Evolutionary conservation across 2,113 vertebrate genomes (phyloP).

Genomic region (Perca flavescens): DNA sequence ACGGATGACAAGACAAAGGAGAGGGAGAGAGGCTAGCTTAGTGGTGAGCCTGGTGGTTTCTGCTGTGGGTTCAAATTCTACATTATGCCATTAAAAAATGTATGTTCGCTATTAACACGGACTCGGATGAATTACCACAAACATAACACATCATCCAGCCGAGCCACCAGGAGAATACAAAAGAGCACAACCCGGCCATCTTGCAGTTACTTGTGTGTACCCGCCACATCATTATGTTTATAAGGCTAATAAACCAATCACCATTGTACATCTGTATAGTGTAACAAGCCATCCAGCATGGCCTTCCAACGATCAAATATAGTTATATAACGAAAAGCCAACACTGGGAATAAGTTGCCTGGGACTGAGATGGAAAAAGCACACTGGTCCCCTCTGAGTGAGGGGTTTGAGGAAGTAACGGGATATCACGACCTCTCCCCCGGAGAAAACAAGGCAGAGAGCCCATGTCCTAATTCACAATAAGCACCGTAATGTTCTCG

Average conservation of each 20-base stretch:
- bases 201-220: slow-evolving; percentile 21
- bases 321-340: slow-evolving; percentile 78
- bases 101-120: slow-evolving; percentile 51
- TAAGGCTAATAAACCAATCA: slow-evolving; percentile 77
- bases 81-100: slow-evolving; percentile 50
- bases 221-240: slow-evolving; percentile 70
- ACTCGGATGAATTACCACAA: slow-evolving; percentile 54
- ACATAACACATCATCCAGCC: slow-evolving; percentile 56
- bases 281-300: slow-evolving; percentile 66
- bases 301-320: slow-evolving; percentile 74
- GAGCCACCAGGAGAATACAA: slow-evolving; percentile 44
- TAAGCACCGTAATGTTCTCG: slow-evolving; percentile 76
- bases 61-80: slow-evolving; percentile 43
- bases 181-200: slow-evolving; percentile 17
- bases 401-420: slow-evolving; percentile 74
- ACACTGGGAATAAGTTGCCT: slow-evolving; percentile 74
- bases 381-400: slow-evolving; percentile 77
- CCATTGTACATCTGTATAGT: slow-evolving; percentile 66
- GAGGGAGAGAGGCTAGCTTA: slow-evolving; percentile 25
- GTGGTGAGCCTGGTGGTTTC: slow-evolving; percentile 44
- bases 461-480: slow-evolving; percentile 77
- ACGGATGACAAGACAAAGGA: slow-evolving; percentile 73
- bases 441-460: slow-evolving; percentile 74
- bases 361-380: slow-evolving; percentile 76
- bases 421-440: slow-evolving; percentile 70